Base-by-base conservation (phyloP, 2,888 invertebrate genomes). In the Oscheius onirici region DNA sequence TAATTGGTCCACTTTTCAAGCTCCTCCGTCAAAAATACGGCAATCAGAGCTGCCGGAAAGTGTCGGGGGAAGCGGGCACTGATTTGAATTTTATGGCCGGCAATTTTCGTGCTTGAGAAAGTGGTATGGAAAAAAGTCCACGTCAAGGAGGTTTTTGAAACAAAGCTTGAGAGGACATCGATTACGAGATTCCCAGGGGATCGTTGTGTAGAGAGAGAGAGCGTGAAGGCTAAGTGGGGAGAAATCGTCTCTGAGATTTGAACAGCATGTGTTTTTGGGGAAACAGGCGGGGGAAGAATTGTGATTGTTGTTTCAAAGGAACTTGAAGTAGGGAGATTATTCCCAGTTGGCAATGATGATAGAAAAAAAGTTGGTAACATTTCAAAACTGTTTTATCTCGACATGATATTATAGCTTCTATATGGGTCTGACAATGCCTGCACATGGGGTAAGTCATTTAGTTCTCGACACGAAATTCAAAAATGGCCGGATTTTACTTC, bases 1-100 rank as follows among this genome's bases (percentile, higher is more conserved):
- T 58, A 58, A 58, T 58, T 58, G 58, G 58, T 58, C 58, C 58
- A 58, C 58, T 58, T 58, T 24, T 41, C 58, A 20, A 17, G 11
- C 58, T n/a, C 41, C 34, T 34, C 34, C 34, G 34, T 8, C 34
- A 34, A 99, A 90, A 95, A 93, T 57, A 97, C 93, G 22, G 97
- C 97, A 83, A 99, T 95, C 88, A 93, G 94, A 1, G 97, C 93
- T 13, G 22, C 22, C 22, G 22, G 52, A n/a, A 17, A 22, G 3
- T 22, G 46, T 46, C 52, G 6, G 52, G n/a, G 52, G 24, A 52
- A 52, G 34, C 34, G 34, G 34, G 34, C 34, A 6, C 34, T 34
- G 34, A 34, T 34, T 34, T 34, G 34, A 34, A 24, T 28, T 55
- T 55, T 24, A 26, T 28, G 55, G 13, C 13, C 55, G 28, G 41